Evolutionary conservation across 1,140 invertebrate species (phyloP).

Genomic region (Pseudomyrmex gracilis): DNA sequence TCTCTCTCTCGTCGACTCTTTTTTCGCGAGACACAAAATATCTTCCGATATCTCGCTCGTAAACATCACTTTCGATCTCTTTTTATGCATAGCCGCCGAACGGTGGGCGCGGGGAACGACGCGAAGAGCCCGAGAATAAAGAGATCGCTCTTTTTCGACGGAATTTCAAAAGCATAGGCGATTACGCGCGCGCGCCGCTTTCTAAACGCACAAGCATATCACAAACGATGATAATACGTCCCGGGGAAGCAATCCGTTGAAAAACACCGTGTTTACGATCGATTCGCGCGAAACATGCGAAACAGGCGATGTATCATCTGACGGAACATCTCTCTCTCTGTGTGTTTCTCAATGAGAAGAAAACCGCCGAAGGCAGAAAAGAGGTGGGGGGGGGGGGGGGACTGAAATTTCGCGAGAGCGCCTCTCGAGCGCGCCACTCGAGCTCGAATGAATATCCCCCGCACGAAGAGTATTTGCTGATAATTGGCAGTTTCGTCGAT

Average conservation of each 20-base stretch:
- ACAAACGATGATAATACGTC: conserved; percentile 24
- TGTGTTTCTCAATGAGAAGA: background rate
- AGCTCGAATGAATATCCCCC: background rate
- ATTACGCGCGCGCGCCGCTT: conserved; percentile 10
- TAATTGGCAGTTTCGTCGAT: conserved; percentile 59
- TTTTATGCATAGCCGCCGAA: background rate
- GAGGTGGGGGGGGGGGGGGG: background rate
- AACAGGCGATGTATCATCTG: background rate
- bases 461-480: conserved; percentile 25
- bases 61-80: conserved; percentile 1
- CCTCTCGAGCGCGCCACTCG: background rate
- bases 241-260: conserved; percentile 9
- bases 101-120: background rate
- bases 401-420: conserved; percentile 10
- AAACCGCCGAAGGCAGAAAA: background rate
- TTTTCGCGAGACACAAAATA: background rate
- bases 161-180: background rate
- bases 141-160: conserved; percentile 23
- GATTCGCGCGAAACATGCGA: background rate
- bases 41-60: background rate
- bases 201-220: background rate
- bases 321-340: conserved; percentile 10
- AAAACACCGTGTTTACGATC: conserved; percentile 41
- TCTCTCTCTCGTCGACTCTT: too few relatives aligned
- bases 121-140: background rate